phyloP scores from a whole-genome alignment of 1,140 invertebrate genomes.

The Neodiprion pinetum region DNA sequence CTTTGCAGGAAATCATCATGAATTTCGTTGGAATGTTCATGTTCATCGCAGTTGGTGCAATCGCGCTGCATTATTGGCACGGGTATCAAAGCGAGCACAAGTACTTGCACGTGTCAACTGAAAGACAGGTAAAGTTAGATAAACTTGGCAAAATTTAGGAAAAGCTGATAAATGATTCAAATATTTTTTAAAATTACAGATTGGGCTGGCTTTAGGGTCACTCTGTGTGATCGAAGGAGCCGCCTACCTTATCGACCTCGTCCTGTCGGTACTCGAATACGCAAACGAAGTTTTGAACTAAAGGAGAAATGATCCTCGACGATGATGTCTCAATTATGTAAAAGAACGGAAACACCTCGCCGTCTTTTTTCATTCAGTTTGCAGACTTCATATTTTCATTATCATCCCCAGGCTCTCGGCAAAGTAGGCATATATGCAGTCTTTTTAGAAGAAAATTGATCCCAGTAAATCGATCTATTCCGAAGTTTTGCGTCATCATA shows the following conservation, averaged over 20 bases:
- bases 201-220: conserved; percentile 79
- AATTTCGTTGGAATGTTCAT: conserved; percentile 83
- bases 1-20: conserved; percentile 82
- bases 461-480: too few species aligned
- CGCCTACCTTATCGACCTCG: conserved; percentile 77
- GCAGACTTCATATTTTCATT: too few species aligned
- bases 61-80: conserved; percentile 86
- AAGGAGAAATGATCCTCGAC: conserved; percentile 17
- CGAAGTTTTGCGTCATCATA: too few species aligned
- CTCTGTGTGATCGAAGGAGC: conserved; percentile 80
- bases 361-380: background rate
- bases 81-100: conserved; percentile 81
- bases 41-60: conserved; percentile 83
- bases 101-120: conserved; percentile 70
- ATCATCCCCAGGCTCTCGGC: too few species aligned
- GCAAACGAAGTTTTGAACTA: conserved; percentile 66
- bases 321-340: background rate
- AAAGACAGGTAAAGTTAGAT: conserved; percentile 69
- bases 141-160: conserved; percentile 18
- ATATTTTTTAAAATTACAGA: conserved; percentile 52
- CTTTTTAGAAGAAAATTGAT: too few species aligned
- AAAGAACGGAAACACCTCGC: background rate
- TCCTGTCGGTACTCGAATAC: conserved; percentile 76
- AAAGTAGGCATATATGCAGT: background rate
- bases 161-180: conserved; percentile 7